Percentiles rank a stretch among this genome's conserved stretches.
These are phyloP conservation scores for Lonchura striata DNA, from an alignment of 2,113 vertebrate genomes.

Conservation along the genomic window DNA sequence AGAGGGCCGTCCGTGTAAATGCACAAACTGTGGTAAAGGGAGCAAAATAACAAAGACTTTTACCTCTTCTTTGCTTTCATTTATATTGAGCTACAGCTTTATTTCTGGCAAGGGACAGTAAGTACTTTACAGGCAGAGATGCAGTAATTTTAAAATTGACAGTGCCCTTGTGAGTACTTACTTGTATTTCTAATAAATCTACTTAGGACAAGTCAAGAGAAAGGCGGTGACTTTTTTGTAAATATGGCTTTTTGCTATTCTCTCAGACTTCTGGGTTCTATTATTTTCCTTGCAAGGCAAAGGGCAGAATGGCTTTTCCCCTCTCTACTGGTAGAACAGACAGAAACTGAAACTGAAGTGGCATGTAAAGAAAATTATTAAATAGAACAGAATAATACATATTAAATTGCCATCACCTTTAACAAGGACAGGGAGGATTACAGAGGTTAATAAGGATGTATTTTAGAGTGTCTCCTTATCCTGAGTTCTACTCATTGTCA, in stretches of 20 bases:
- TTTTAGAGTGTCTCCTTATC: background rate
- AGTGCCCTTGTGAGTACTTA: background rate
- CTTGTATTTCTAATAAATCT: background rate
- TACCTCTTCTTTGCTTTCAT: background rate
- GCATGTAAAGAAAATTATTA: background rate
- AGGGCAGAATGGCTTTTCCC: background rate
- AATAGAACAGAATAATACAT: background rate
- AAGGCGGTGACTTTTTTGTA: background rate
- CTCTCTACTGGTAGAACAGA: background rate
- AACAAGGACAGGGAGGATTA: background rate
- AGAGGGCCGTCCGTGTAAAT: background rate
- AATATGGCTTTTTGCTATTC: background rate
- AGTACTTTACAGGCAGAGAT: background rate
- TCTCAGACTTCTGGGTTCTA: background rate
- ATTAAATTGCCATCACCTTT: background rate
- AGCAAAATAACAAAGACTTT: background rate
- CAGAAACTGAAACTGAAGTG: background rate
- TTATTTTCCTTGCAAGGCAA: background rate
- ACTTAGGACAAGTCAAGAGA: background rate
- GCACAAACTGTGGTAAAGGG: background rate
- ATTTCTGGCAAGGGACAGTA: background rate
- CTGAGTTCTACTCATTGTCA: background rate
- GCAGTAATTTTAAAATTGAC: background rate
- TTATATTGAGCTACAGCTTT: background rate
- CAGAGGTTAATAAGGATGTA: background rate